Evolutionary conservation across 2,797 vertebrate genomes (phyloP), one percentile per base, ranked within the genome.

Genomic region (Oophaga sylvatica): DNA sequence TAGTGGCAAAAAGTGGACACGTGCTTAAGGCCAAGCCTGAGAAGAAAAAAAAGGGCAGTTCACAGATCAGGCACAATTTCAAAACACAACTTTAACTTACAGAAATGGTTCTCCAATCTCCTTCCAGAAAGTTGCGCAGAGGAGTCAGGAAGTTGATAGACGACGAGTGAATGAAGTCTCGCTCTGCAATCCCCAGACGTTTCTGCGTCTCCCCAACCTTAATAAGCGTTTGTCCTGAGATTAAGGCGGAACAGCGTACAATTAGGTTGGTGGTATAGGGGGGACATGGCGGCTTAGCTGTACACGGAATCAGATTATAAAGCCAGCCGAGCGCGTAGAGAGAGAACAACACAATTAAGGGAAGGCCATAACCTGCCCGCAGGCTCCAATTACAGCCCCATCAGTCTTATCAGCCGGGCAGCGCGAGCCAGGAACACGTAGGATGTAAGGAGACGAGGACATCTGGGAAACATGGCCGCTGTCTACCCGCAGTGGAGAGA

Each of bases 51-150:
- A 26, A 26, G 26, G 26, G 26, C 26, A 26, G 26, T 26, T 26
- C 26, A 26, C 26, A 26, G 26, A 26, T 26, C 26, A 26, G 26
- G 26, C 26, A 26, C 35, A 41, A 41, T 41, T 41, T 41, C 35
- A 41, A 26, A 26, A 41, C 35, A 41, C 35, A 41, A 5, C 19
- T 9, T 22, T 10, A 4, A 93, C 98, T 97, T 87, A 99, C 98
- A 81, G 97, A 95, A 84, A 99, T 99, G 10, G 96, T 98, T 92
- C 95, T 94, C 97, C 97, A 99, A 56, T 99, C 98, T 70, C 97
- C 97, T 83, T 99, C 97, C 92, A 99, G 95, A 92, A 99, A 99
- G 93, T 98, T 98, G 86, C 97, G 96, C 91, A 99, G 93, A 0
- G 98, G 98, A 0, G 94, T 96, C 80, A 99, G 95, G 91, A 98